Percentiles rank a stretch among this genome's conserved stretches.
Conservation (phyloP, 1,140 invertebrate species). For the Bombus confusus region DNA sequence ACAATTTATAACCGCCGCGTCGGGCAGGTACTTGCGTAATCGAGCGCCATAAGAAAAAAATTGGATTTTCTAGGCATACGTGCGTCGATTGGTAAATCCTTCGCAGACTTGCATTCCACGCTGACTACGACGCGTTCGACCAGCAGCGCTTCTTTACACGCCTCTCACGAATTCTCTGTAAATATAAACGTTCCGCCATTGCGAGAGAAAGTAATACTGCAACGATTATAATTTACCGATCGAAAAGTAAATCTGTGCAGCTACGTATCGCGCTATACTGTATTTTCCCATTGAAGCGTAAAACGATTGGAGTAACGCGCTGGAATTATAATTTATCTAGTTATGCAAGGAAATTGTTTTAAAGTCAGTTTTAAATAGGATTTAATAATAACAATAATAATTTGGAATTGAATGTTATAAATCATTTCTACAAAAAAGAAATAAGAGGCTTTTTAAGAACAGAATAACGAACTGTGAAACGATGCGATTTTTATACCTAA, state of each 20-base stretch:
- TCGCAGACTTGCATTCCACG: conserved; percentile 37
- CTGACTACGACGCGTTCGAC: conserved; percentile 34
- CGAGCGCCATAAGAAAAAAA: conserved; percentile 9
- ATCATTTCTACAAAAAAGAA: too few relatives aligned
- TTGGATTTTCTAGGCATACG: conserved; percentile 48
- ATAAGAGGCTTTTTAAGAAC: too few relatives aligned
- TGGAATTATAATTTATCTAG: not conserved
- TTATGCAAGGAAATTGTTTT: not conserved
- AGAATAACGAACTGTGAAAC: too few relatives aligned
- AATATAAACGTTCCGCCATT: conserved; percentile 54
- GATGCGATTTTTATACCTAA: too few relatives aligned
- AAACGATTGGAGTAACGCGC: not conserved
- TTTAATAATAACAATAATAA: not conserved
- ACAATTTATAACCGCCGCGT: conserved; percentile 10
- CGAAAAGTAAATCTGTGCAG: conserved; percentile 8
- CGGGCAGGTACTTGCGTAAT: conserved; percentile 23
- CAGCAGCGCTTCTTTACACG: conserved; percentile 24
- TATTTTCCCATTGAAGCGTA: not conserved
- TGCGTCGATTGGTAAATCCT: conserved; percentile 31
- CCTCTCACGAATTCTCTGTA: conserved; percentile 51
- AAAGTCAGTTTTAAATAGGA: not conserved
- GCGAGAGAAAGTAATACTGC: conserved; percentile 56
- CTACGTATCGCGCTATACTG: too few relatives aligned
- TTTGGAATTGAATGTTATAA: not conserved
- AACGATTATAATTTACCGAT: conserved; percentile 34